Evolutionary conservation across 1,140 invertebrate species (phyloP), one percentile per base, ranked within the genome.

Genomic region (Hesperophylax magnus): DNA sequence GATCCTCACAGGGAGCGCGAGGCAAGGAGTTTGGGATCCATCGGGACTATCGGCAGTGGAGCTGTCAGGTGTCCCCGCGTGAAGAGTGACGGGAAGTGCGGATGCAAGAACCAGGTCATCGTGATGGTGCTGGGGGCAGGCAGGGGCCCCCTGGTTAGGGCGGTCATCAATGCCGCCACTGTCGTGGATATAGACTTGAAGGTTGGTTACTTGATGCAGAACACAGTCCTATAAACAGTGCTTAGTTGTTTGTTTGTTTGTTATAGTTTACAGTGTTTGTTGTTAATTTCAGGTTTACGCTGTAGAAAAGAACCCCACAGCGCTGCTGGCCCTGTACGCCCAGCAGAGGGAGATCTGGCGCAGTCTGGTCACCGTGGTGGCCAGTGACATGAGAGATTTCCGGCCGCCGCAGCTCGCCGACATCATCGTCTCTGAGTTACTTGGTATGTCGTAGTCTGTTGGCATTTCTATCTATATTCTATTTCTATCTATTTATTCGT

Each of bases 241-340:
- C 39, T 0, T 47, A 47, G 39, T 47, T 47, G 39, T 47, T 11
- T 47, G 5, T 47, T 11, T 47, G 5, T 34, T 34, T 4, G 39
- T 47, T 8, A 47, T 47, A 69, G 9, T 15, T 47, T 0, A n/a
- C 6, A 67, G 18, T 67, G 31, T 34, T 17, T 69, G 31, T 4
- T 34, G 61, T 65, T 20, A 22, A 27, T 34, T 67, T 18, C 67
- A 93, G 87, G 89, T 98, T n/a, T 98, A 97, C 89, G 98, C 97
- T 20, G 95, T 99, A 0, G 99, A 99, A 88, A 99, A 99, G 88
- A 99, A 99, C 92, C 95, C 96, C 0, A 98, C 97, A 92, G 98
- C 99, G 58, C 93, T 99, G 75, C 93, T 98, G 31, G 98, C 98
- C 85, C 89, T 98, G 18, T 92, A 94, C 81, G 94, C 95, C 31